Evolutionary conservation across 1,140 invertebrate species (phyloP).

Genomic region (Drosophila repleta): DNA sequence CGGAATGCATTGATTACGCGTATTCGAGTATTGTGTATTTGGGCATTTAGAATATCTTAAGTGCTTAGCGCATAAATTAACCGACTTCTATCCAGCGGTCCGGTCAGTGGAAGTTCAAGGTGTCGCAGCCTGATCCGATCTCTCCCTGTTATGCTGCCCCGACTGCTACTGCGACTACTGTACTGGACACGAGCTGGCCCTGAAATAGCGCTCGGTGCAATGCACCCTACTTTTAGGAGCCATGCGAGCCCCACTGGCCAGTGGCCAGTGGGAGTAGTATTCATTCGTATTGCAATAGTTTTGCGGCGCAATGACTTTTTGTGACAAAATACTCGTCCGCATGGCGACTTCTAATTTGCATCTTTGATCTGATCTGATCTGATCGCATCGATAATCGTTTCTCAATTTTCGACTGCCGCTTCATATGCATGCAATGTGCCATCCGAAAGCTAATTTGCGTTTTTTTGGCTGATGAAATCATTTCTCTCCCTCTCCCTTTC

Average conservation of each 20-base stretch:
- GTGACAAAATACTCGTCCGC: conserved; percentile 14
- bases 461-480: conserved; percentile 64
- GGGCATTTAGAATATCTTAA: conserved; percentile 58
- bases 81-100: conserved; percentile 15
- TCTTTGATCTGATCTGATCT: background rate
- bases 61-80: conserved; percentile 60
- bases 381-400: conserved; percentile 41
- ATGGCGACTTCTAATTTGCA: conserved; percentile 46
- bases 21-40: conserved; percentile 12
- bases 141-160: background rate
- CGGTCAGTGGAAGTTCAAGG: conserved; percentile 62
- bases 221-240: conserved; percentile 30
- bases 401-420: conserved; percentile 57
- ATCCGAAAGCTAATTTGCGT: conserved; percentile 45
- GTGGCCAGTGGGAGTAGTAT: background rate
- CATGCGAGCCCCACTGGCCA: background rate
- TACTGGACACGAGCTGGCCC: conserved; percentile 36
- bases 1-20: conserved; percentile 62
- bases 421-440: conserved; percentile 56
- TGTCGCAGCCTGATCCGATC: background rate
- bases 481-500: background rate
- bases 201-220: conserved; percentile 47
- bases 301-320: conserved; percentile 66
- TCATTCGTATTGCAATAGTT: conserved; percentile 61
- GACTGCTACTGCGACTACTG: conserved; percentile 19